phyloP scores from a whole-genome alignment of 2,797 vertebrate genomes.

The Megalops cyprinoides region DNA sequence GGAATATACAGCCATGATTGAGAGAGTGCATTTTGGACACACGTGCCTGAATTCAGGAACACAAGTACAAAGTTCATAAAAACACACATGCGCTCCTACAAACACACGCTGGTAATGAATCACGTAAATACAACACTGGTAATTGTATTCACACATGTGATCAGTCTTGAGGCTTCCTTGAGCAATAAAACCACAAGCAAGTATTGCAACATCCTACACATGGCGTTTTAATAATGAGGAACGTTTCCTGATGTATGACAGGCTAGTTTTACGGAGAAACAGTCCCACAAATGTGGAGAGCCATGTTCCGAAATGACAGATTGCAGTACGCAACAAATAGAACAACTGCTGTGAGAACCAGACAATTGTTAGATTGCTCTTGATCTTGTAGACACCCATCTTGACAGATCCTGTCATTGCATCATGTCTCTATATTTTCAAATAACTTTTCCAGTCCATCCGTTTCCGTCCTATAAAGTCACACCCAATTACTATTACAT shows the following conservation, averaged over 20 bases:
- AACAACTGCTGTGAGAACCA: neutral
- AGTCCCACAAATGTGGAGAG: neutral
- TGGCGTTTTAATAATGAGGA: neutral
- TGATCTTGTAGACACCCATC: neutral
- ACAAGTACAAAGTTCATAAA: neutral
- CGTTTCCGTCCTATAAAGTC: neutral
- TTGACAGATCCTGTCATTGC: neutral
- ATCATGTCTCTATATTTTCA: neutral
- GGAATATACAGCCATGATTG: neutral
- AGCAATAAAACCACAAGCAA: neutral
- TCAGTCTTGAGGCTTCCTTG: neutral
- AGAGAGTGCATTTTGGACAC: neutral
- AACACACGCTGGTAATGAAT: neutral
- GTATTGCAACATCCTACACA: neutral
- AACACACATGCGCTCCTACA: neutral
- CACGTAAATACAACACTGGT: neutral
- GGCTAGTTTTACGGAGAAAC: neutral
- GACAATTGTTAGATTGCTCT: neutral
- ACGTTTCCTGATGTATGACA: neutral
- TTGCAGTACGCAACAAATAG: neutral
- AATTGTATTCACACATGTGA: neutral
- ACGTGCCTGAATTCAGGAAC: neutral
- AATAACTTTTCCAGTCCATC: neutral
- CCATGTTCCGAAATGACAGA: neutral
- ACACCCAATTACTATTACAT: neutral